Evolutionary conservation across 2,113 vertebrate species (phyloP).

Genomic region (Edolisoma coerulescens): DNA sequence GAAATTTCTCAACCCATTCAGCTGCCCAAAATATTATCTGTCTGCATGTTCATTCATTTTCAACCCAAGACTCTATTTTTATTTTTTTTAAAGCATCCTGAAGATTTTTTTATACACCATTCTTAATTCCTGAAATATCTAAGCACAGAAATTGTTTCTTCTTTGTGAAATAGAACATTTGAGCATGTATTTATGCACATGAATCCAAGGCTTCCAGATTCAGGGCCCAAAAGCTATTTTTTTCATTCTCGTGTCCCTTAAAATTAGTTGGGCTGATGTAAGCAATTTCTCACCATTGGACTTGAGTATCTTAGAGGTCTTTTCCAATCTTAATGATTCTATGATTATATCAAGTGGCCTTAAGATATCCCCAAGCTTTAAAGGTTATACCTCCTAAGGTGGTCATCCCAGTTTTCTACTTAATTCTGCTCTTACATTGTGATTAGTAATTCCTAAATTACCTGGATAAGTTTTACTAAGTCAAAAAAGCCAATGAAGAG

Average conservation of each 20-base stretch:
- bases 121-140: not conserved
- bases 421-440: not conserved
- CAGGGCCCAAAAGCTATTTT: not conserved
- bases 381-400: not conserved
- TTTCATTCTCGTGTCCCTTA: not conserved
- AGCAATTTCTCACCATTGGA: not conserved
- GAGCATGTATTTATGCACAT: not conserved
- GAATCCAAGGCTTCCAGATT: not conserved
- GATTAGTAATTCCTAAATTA: not conserved
- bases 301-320: not conserved
- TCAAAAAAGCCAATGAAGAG: not conserved
- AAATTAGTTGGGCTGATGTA: not conserved
- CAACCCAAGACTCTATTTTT: not conserved
- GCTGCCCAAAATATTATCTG: not conserved
- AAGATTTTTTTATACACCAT: not conserved
- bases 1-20: not conserved
- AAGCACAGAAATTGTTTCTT: not conserved
- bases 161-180: not conserved
- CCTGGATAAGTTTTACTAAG: not conserved
- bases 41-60: not conserved
- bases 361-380: not conserved
- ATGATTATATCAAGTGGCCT: not conserved
- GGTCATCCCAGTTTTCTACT: not conserved
- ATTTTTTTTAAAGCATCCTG: not conserved
- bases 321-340: not conserved